Evolutionary conservation across 2,113 vertebrate genomes (phyloP).

Genomic region (Mus musculus): DNA sequence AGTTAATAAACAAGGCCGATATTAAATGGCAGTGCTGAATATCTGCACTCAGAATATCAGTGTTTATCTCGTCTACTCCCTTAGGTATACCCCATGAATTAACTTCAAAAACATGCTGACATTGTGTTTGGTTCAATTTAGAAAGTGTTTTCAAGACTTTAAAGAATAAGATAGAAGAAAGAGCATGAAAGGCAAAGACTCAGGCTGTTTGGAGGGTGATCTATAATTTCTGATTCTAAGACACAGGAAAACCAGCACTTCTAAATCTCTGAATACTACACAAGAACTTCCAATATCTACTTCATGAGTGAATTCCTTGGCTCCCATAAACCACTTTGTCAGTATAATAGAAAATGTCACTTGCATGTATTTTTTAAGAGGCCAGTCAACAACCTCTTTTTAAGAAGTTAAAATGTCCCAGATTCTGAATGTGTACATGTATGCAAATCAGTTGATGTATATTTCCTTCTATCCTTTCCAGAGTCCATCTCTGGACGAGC

Average conservation of each 20-base stretch:
- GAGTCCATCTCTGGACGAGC: constrained; percentile 37
- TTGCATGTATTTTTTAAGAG: not conserved
- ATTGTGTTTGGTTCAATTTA: not conserved
- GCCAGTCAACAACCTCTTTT: not conserved
- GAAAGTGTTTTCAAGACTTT: not conserved
- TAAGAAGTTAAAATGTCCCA: constrained; percentile 4
- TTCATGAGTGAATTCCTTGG: constrained; percentile 48
- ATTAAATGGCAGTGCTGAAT: not conserved
- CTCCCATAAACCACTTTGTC: not conserved
- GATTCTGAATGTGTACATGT: not conserved
- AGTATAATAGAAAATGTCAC: not conserved
- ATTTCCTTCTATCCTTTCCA: not conserved
- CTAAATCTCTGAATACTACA: not conserved
- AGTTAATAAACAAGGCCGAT: constrained; percentile 23
- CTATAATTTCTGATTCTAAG: not conserved
- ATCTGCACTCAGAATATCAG: not conserved
- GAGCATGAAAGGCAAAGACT: not conserved
- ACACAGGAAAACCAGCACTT: not conserved
- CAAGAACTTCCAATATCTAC: not conserved
- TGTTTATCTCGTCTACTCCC: not conserved
- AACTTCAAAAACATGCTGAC: not conserved
- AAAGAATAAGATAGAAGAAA: not conserved
- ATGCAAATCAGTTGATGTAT: not conserved
- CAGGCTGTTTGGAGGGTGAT: not conserved
- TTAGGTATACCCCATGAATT: not conserved